phyloP scores from a whole-genome alignment of 1,140 invertebrate genomes.

The Aphaenogaster rudis region DNA sequence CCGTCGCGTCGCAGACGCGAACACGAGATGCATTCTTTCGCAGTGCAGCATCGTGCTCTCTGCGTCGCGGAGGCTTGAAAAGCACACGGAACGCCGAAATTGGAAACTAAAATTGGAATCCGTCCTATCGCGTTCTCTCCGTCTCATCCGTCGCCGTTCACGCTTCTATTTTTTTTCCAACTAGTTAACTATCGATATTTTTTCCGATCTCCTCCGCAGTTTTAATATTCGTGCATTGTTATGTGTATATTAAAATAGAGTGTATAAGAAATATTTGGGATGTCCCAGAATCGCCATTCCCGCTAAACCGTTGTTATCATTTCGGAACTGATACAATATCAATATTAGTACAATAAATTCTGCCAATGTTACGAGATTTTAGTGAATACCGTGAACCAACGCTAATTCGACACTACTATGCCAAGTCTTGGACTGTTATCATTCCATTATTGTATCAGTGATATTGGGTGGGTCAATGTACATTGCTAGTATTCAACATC shows the following conservation, averaged over 20 bases:
- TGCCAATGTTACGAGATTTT: slow-evolving; percentile 5
- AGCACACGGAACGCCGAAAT: slow-evolving; percentile 50
- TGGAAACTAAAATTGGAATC: slow-evolving; percentile 58
- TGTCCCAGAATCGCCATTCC: not conserved
- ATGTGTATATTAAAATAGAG: not conserved
- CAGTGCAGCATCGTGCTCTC: slow-evolving; percentile 1
- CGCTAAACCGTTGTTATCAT: not conserved
- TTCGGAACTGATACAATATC: not conserved
- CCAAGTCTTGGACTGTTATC: not conserved
- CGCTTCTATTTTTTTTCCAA: slow-evolving; percentile 41
- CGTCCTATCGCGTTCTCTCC: slow-evolving; percentile 7
- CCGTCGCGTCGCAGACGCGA: slow-evolving; percentile 72
- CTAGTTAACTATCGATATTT: slow-evolving; percentile 43
- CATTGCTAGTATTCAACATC: not conserved
- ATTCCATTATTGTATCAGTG: not conserved
- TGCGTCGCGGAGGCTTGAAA: slow-evolving; percentile 16
- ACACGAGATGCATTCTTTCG: slow-evolving; percentile 72
- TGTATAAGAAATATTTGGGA: not conserved
- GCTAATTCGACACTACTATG: not conserved
- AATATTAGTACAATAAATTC: not conserved
- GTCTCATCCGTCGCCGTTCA: not conserved
- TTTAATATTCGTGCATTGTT: slow-evolving; percentile 10
- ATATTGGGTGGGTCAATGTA: not conserved
- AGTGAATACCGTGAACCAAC: slow-evolving; percentile 6
- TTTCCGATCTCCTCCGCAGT: slow-evolving; percentile 2